Evolutionary conservation across 2,113 vertebrate species (phyloP).

Genomic region (Dicerorhinus sumatrensis): DNA sequence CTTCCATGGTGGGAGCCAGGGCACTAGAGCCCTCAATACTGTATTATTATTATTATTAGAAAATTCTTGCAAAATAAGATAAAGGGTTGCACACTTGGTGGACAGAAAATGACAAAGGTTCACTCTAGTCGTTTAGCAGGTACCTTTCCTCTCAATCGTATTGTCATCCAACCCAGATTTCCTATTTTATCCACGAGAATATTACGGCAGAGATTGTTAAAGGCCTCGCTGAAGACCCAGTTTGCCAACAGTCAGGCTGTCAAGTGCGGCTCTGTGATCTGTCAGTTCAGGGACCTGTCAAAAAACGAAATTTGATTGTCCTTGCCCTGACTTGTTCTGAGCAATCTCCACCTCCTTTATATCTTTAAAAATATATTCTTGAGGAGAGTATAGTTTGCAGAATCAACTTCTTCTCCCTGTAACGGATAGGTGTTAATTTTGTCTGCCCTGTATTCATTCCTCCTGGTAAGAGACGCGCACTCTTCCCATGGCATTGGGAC

Average conservation of each 20-base stretch:
- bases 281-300: constrained; percentile 39
- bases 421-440: neutral
- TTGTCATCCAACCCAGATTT: neutral
- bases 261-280: neutral
- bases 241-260: neutral
- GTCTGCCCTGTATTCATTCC: neutral
- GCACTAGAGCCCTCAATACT: neutral
- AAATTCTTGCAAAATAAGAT: constrained; percentile 18
- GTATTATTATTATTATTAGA: neutral
- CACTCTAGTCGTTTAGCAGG: neutral
- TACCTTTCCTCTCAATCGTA: constrained; percentile 4
- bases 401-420: constrained; percentile 15
- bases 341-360: constrained; percentile 42
- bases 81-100: neutral
- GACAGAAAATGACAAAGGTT: neutral
- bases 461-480: neutral
- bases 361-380: constrained; percentile 23
- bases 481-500: neutral
- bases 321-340: constrained; percentile 38
- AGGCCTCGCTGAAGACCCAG: neutral
- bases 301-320: constrained; percentile 45
- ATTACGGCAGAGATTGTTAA: neutral
- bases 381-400: neutral
- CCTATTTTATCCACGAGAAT: neutral
- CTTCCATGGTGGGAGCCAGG: neutral